Base-by-base conservation (phyloP, 2,888 invertebrate genomes). In the Megaustenia siamemsis region DNA sequence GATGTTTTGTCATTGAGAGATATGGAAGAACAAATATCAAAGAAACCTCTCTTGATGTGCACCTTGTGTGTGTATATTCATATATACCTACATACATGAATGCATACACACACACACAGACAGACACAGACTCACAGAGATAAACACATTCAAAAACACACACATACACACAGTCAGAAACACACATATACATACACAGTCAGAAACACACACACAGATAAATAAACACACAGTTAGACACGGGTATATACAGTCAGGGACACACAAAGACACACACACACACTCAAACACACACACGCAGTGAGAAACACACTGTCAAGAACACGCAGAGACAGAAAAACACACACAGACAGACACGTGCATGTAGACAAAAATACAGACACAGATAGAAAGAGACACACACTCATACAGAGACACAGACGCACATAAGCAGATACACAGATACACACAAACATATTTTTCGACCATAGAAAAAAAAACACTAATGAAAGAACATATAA, bases 361-460 rank as follows among this genome's bases (percentile, higher is more conserved):
- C 38, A 73, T 40, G 49, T 10, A 56, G 1, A 73, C 28, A 75
- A 3, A 75, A 6, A 40, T 38, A 66, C 49, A 40, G 15, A 79
- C 45, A 66, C 40, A 45, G 38, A 73, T 6, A 53, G 38, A 60
- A 8, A 79, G 49, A 71, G 12, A 71, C 45, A 84, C 35, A 79
- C 63, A 79, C 24, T 73, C 45, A 79, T 24, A 79, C 53, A 56
- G 21, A 79, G 43, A 84, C 35, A 69, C 49, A 84, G 21, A 69
- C 56, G 73, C 53, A 75, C 49, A 75, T 35, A 82, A 43, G 75
- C 28, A 82, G 60, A 83, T 3, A 83, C 43, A 77, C 28, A 49
- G 1, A 49, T 21, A 68, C 8, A 24, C 4, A 40, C 24, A 73
- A 15, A 40, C 73, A 40, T 12, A 73, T 45, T 45, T 10, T 10